phyloP scores from a whole-genome alignment of 2,113 vertebrate genomes.

The Eulacestoma nigropectus region DNA sequence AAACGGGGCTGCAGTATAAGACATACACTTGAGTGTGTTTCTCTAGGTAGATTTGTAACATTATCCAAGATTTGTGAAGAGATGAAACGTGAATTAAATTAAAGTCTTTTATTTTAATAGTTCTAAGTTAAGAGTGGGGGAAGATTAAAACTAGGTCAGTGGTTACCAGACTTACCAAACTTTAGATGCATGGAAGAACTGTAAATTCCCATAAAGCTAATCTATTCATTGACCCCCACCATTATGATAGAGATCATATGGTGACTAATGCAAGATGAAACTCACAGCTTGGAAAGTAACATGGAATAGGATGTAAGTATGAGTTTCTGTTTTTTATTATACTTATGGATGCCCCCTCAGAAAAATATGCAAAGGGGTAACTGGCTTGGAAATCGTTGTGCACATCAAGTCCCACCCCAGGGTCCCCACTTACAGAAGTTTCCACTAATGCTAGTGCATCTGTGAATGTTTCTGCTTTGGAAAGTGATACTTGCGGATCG shows the following conservation, averaged over 20 bases:
- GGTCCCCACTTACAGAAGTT: constrained; percentile 70
- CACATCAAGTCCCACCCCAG: constrained; percentile 69
- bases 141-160: constrained; percentile 77
- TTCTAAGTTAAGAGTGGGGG: constrained; percentile 76
- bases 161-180: constrained; percentile 87
- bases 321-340: constrained; percentile 98
- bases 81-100: constrained; percentile 65
- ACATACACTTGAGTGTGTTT: constrained; percentile 73
- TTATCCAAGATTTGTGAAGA: constrained; percentile 70
- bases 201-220: constrained; percentile 99
- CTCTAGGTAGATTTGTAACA: constrained; percentile 70
- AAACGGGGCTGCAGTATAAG: constrained; percentile 67
- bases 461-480: constrained; percentile 68
- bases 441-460: constrained; percentile 64
- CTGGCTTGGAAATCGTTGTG: constrained; percentile 81
- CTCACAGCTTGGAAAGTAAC: constrained; percentile 99
- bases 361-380: constrained; percentile 99
- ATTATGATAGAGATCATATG: constrained; percentile 99
- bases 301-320: constrained; percentile 99
- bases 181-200: constrained; percentile 99
- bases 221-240: constrained; percentile 99
- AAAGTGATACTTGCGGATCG: constrained; percentile 40
- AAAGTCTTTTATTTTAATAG: constrained; percentile 72
- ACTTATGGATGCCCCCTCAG: constrained; percentile 97
- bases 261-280: constrained; percentile 99